Percentiles rank a stretch among this genome's conserved stretches.
phyloP scores from a whole-genome alignment of 1,140 invertebrate genomes.

The Cydia pomonella region DNA sequence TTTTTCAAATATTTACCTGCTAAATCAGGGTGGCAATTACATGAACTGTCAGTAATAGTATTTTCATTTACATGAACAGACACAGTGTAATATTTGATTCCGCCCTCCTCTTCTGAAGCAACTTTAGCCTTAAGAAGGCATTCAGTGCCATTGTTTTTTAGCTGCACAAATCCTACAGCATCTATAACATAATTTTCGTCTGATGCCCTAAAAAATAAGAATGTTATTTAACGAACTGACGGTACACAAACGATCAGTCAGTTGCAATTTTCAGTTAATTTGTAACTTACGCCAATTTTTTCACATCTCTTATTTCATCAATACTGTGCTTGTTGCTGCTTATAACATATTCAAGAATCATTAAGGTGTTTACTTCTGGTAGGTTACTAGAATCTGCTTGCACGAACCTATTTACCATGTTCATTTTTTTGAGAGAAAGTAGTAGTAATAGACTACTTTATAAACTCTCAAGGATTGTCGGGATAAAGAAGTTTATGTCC shows the following conservation, averaged over 20 bases:
- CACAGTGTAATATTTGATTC: neutral
- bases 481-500: too few species aligned
- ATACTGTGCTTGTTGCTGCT: constrained; percentile 4
- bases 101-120: neutral
- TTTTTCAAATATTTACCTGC: neutral
- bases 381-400: neutral
- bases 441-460: too few species aligned
- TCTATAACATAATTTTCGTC: neutral
- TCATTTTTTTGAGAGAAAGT: neutral
- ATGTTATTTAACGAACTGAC: neutral
- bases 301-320: neutral
- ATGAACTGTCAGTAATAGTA: neutral
- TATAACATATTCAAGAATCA: neutral
- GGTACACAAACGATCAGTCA: too few species aligned
- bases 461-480: too few species aligned
- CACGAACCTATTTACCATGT: neutral
- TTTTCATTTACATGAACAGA: neutral
- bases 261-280: too few species aligned
- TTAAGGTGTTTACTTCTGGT: neutral
- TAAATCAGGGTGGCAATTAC: neutral
- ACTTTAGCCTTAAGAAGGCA: neutral
- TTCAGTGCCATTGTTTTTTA: neutral
- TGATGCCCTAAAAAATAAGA: neutral
- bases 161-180: neutral
- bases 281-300: neutral